A percentile compares a stretch with the other conserved stretches of the same genome.
phyloP scores from a whole-genome alignment of 2,113 vertebrate genomes.

The Semicossyphus pulcher region DNA sequence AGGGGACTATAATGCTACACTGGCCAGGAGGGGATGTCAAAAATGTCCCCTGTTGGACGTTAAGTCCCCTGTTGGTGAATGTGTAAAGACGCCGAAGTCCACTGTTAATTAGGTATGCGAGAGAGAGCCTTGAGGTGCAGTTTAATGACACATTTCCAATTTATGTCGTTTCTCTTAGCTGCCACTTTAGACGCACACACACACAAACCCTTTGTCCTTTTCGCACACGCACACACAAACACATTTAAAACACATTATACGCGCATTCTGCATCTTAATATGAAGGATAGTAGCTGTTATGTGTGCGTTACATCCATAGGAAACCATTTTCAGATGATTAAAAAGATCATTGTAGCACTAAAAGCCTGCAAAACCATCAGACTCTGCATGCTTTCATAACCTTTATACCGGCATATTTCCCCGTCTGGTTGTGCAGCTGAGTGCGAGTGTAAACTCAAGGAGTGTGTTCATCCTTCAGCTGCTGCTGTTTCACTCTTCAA shows the following conservation, averaged over 20 bases:
- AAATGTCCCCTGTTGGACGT: too few relatives aligned
- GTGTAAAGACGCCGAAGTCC: too few relatives aligned
- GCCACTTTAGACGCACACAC: too few relatives aligned
- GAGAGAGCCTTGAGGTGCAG: slow-evolving; percentile 39
- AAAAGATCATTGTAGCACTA: slow-evolving; percentile 28
- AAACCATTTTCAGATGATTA: slow-evolving; percentile 23
- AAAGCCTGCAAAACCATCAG: slow-evolving; percentile 38
- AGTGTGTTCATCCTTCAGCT: slow-evolving; percentile 5
- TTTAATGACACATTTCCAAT: slow-evolving; percentile 52
- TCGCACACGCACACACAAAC: background rate
- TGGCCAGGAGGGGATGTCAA: too few relatives aligned
- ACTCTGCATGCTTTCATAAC: slow-evolving; percentile 4
- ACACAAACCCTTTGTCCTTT: background rate
- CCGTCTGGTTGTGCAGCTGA: slow-evolving; percentile 4
- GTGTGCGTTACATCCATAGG: background rate
- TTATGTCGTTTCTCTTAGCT: too few relatives aligned
- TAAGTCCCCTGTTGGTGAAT: too few relatives aligned
- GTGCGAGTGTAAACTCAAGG: background rate
- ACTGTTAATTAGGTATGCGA: too few relatives aligned
- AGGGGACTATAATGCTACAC: too few relatives aligned
- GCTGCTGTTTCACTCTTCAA: slow-evolving; percentile 35
- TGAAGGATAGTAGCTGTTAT: background rate
- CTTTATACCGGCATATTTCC: slow-evolving; percentile 12
- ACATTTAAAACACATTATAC: background rate
- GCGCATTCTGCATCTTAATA: too few relatives aligned